Evolutionary conservation across 1,140 invertebrate genomes (phyloP).

Genomic region (Drosophila tani): DNA sequence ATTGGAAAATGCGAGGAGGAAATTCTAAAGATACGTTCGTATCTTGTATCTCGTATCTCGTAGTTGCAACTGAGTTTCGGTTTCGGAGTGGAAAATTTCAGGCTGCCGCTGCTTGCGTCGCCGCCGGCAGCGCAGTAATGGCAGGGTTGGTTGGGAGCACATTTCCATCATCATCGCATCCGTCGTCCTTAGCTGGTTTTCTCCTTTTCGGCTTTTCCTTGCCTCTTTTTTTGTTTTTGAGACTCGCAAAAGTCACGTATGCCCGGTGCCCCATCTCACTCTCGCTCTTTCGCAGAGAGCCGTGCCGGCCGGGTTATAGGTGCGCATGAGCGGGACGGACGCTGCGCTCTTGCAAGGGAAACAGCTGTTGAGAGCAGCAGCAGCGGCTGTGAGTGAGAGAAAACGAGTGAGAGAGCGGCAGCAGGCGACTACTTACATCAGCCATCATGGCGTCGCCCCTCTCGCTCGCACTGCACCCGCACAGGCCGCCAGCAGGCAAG

Average conservation of each 20-base stretch:
- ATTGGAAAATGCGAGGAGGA: conserved; percentile 40
- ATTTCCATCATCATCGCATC: conserved; percentile 68
- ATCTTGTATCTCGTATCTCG: conserved; percentile 28
- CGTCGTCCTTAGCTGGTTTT: conserved; percentile 24
- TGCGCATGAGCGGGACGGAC: conserved; percentile 71
- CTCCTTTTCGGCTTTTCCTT: conserved; percentile 42
- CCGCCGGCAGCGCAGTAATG: conserved; percentile 23
- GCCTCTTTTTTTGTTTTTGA: conserved; percentile 23
- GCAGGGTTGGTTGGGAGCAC: conserved; percentile 54
- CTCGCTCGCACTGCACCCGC: conserved; percentile 18
- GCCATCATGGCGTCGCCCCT: conserved; percentile 40
- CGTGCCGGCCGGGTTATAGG: conserved; percentile 68
- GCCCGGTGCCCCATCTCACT: conserved; percentile 47
- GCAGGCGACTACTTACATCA: conserved; percentile 75
- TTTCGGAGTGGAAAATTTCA: conserved; percentile 78
- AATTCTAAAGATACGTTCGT: conserved; percentile 36
- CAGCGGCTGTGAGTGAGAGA: conserved; percentile 14
- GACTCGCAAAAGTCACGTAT: conserved; percentile 72
- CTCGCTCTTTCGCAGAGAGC: conserved; percentile 20
- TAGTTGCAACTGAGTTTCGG: conserved; percentile 59
- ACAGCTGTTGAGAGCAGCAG: conserved; percentile 40
- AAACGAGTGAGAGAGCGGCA: conserved; percentile 1
- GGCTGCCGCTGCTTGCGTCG: conserved; percentile 56
- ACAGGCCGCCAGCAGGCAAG: no score
- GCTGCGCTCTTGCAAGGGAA: conserved; percentile 32